These are phyloP conservation scores for Seriola aureovittata DNA, from an alignment of 2,113 vertebrate species.

Conservation along the genomic window DNA sequence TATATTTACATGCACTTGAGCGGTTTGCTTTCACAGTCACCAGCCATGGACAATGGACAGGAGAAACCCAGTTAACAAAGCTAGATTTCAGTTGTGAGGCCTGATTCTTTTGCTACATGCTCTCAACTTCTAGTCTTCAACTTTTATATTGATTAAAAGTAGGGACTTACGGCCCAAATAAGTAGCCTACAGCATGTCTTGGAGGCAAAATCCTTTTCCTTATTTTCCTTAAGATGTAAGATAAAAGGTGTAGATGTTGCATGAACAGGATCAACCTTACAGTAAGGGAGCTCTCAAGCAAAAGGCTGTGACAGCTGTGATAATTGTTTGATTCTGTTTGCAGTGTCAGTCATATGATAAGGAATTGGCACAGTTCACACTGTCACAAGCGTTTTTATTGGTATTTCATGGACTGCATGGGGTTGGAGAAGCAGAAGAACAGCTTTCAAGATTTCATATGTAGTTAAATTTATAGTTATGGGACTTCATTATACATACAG, in stretches of 20 bases:
- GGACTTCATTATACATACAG: slow-evolving; percentile 2
- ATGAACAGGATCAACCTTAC: not conserved
- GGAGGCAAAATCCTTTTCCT: not conserved
- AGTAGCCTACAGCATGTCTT: not conserved
- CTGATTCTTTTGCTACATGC: not conserved
- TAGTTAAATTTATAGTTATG: slow-evolving; percentile 4
- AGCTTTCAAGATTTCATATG: slow-evolving; percentile 22
- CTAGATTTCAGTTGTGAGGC: not conserved
- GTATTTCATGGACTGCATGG: slow-evolving; percentile 29
- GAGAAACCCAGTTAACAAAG: not conserved
- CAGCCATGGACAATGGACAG: not conserved
- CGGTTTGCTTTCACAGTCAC: not conserved
- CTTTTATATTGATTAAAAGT: not conserved
- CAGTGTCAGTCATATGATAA: slow-evolving; percentile 26
- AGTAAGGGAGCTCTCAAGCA: not conserved
- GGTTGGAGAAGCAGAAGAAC: slow-evolving; percentile 13
- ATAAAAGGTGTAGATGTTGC: not conserved
- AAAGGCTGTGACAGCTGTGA: not conserved
- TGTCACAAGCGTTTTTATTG: slow-evolving; percentile 38
- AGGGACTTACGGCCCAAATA: not conserved
- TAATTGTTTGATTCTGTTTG: slow-evolving; percentile 32
- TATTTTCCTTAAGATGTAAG: not conserved
- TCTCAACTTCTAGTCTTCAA: not conserved
- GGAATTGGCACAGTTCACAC: slow-evolving; percentile 5
- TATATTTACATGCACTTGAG: slow-evolving; percentile 8